Conservation (phyloP, 2,113 vertebrate species). For the Mandrillus leucophaeus region DNA sequence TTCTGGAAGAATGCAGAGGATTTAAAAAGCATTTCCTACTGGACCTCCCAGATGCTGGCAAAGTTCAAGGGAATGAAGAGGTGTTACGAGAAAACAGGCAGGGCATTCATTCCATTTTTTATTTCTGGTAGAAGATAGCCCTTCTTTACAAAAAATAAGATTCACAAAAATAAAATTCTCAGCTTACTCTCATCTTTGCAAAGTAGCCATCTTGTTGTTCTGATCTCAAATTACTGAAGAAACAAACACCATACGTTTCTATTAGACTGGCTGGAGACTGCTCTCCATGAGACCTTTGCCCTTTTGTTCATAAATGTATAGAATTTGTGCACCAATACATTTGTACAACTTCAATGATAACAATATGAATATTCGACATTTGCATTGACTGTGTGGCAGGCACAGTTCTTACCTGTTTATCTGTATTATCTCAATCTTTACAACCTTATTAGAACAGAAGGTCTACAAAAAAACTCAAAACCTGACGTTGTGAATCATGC, state of each 20-base stretch:
- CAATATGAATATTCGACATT: background rate
- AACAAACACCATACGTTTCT: background rate
- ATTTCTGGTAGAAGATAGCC: constrained; percentile 22
- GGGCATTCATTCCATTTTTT: constrained; percentile 33
- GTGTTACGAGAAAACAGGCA: constrained; percentile 60
- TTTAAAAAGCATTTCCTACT: constrained; percentile 60
- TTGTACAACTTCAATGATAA: background rate
- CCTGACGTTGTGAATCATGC: background rate
- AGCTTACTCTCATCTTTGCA: background rate
- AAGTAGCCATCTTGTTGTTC: background rate
- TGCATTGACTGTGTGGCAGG: background rate
- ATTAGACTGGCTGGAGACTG: background rate
- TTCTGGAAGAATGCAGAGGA: constrained; percentile 67
- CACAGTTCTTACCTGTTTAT: background rate
- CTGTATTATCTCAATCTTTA: background rate
- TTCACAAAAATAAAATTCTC: constrained; percentile 44
- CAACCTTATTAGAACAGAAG: background rate
- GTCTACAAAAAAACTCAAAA: background rate
- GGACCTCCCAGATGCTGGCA: constrained; percentile 59
- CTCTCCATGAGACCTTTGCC: background rate
- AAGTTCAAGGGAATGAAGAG: constrained; percentile 37
- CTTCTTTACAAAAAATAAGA: constrained; percentile 3
- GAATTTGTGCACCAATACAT: background rate
- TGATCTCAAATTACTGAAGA: background rate
- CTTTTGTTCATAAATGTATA: background rate